Conservation (phyloP, 2,113 vertebrate genomes). For the Podarcis muralis region DNA sequence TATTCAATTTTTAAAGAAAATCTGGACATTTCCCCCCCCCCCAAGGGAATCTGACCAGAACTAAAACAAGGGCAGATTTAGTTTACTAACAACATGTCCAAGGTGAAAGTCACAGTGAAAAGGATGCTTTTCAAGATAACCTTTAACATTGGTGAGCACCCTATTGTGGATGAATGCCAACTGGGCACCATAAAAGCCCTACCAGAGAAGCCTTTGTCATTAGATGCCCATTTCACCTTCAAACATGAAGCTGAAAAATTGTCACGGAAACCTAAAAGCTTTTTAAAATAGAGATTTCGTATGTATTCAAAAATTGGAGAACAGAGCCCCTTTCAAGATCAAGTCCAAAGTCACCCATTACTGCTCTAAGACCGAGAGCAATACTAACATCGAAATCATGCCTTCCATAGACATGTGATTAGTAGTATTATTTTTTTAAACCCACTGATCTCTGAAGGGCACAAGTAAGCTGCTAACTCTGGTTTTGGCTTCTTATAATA, state of each 20-base stretch:
- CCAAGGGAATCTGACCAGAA: not conserved
- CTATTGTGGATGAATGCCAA: not conserved
- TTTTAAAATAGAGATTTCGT: not conserved
- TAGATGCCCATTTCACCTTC: not conserved
- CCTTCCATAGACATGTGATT: not conserved
- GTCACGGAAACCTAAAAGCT: not conserved
- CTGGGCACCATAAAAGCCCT: not conserved
- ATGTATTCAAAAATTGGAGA: not conserved
- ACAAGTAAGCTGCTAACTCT: not conserved
- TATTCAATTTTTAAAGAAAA: too few species aligned
- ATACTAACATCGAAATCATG: not conserved
- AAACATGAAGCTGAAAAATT: not conserved
- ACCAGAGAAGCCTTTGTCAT: too few species aligned
- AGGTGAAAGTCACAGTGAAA: not conserved
- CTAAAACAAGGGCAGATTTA: not conserved
- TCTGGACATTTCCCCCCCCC: not conserved
- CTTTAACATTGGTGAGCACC: not conserved
- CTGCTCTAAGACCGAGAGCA: not conserved
- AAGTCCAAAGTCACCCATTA: not conserved
- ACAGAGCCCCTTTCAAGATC: not conserved
- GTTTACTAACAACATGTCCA: not conserved
- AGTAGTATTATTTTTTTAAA: not conserved
- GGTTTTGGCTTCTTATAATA: not conserved
- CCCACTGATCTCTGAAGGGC: accelerated
- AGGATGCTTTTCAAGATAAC: not conserved